Conservation (phyloP, 2,888 invertebrate species). For the Oegoconia quadripuncta region DNA sequence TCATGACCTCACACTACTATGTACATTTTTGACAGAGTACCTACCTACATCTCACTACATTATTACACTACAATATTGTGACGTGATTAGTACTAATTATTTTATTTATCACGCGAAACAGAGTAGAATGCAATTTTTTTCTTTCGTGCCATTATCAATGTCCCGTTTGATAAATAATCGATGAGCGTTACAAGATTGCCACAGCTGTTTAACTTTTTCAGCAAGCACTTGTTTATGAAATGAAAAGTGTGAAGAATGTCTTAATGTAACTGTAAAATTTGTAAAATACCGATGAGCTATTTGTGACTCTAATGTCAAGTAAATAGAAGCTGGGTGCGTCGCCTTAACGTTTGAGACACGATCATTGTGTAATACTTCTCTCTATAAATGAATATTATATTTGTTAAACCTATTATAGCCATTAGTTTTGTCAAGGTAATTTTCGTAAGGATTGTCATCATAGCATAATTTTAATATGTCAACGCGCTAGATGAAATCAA, state of each 20-base stretch:
- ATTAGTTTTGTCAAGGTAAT: conserved; percentile 66
- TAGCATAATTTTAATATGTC: conserved; percentile 28
- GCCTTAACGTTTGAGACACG: conserved; percentile 34
- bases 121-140: not conserved
- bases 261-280: no score
- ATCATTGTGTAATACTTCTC: conserved; percentile 55
- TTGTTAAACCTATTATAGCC: conserved; percentile 62
- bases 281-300: no score
- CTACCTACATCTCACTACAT: no score
- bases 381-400: conserved; percentile 63
- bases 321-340: not conserved
- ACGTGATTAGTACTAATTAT: not conserved
- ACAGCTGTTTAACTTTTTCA: no score
- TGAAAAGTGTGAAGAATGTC: no score
- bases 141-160: no score
- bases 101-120: not conserved
- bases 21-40: conserved; percentile 13
- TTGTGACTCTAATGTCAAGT: not conserved
- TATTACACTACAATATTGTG: no score
- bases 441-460: conserved; percentile 64
- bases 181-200: not conserved
- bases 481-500: conserved; percentile 12
- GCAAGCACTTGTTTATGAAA: no score
- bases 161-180: not conserved
- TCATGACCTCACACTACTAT: conserved; percentile 40